These are phyloP conservation scores for Batillaria attramentaria DNA, from an alignment of 1,140 invertebrate genomes.

Conservation along the genomic window DNA sequence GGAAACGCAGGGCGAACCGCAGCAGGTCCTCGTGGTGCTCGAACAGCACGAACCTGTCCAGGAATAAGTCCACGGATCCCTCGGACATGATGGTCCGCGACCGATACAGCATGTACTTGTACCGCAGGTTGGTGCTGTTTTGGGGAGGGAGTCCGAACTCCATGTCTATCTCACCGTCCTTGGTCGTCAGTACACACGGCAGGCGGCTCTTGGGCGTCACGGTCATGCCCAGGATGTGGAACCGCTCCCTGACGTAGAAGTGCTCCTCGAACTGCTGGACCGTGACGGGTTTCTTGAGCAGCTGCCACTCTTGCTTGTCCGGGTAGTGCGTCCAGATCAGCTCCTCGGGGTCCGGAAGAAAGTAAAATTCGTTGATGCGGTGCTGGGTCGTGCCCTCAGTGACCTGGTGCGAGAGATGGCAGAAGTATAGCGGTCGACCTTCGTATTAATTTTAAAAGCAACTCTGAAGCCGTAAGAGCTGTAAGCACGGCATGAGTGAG, in stretches of 20 bases:
- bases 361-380: constrained; percentile 69
- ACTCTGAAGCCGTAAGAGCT: no score
- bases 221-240: constrained; percentile 62
- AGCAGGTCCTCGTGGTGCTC: constrained; percentile 58
- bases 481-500: no score
- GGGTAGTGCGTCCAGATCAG: constrained; percentile 66
- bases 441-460: no score
- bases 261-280: constrained; percentile 53
- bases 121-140: constrained; percentile 54
- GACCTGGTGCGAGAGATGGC: not conserved
- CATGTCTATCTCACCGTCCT: constrained; percentile 59
- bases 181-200: constrained; percentile 51
- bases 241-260: constrained; percentile 63
- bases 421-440: no score
- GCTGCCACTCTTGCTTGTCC: constrained; percentile 62
- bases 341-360: constrained; percentile 65
- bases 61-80: constrained; percentile 44
- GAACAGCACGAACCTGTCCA: constrained; percentile 65
- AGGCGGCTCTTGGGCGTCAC: not conserved
- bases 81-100: constrained; percentile 33
- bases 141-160: constrained; percentile 55
- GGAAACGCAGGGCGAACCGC: constrained; percentile 62
- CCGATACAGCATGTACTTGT: constrained; percentile 65
- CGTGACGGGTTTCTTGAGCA: constrained; percentile 54
- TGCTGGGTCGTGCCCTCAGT: constrained; percentile 63